These are phyloP conservation scores for Listronotus bonariensis DNA, from an alignment of 1,140 invertebrate genomes.

Conservation along the genomic window DNA sequence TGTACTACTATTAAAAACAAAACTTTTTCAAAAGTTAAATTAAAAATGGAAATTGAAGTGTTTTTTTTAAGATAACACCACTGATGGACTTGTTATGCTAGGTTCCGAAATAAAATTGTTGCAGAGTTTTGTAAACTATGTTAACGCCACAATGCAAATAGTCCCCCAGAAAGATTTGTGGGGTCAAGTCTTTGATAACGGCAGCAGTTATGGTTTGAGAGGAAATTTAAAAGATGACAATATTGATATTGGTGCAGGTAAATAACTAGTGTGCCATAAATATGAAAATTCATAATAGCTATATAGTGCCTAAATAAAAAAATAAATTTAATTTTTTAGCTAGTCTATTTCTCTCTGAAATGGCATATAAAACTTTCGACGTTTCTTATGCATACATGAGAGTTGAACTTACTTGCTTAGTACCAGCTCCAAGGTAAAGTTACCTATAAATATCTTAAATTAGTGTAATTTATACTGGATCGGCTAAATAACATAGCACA, in stretches of 20 bases:
- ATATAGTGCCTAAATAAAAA: too few relatives aligned
- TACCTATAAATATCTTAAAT: constrained; percentile 1
- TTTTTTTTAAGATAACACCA: too few relatives aligned
- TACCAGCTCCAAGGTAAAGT: constrained; percentile 60
- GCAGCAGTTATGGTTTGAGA: constrained; percentile 61
- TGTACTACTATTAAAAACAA: too few relatives aligned
- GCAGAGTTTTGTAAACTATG: not conserved
- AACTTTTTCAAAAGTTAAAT: too few relatives aligned
- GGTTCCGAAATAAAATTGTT: not conserved
- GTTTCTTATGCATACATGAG: constrained; percentile 59
- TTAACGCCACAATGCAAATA: constrained; percentile 11
- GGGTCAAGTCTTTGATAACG: constrained; percentile 63
- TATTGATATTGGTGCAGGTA: constrained; percentile 61
- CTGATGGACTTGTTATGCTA: too few relatives aligned
- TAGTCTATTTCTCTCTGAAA: constrained; percentile 64
- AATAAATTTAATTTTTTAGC: constrained; percentile 54
- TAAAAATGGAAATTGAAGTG: too few relatives aligned
- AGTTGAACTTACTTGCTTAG: constrained; percentile 63
- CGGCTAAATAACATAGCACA: too few relatives aligned
- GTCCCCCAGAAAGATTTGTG: constrained; percentile 54
- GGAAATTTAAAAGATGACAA: constrained; percentile 61
- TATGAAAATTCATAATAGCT: too few relatives aligned
- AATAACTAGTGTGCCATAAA: not conserved
- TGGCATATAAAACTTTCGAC: constrained; percentile 60
- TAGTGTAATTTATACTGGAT: too few relatives aligned